phyloP scores from a whole-genome alignment of 2,113 vertebrate genomes.

The Petroica traversi region DNA sequence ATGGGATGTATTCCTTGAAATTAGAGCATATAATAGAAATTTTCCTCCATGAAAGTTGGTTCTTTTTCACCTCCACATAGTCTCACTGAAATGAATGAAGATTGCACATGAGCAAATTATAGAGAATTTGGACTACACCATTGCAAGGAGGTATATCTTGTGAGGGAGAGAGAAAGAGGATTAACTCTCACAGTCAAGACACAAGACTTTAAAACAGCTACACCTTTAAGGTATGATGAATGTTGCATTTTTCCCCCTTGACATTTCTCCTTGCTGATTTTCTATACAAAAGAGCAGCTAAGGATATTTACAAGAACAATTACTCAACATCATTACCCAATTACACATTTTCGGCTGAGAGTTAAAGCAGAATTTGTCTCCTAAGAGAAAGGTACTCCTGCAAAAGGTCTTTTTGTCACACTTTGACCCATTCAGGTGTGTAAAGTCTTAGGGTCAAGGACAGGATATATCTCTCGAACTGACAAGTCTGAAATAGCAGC shows the following conservation, averaged over 20 bases:
- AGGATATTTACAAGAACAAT: background rate
- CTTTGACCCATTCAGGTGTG: background rate
- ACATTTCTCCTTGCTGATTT: background rate
- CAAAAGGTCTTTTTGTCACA: background rate
- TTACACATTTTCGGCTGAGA: background rate
- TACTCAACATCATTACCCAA: background rate
- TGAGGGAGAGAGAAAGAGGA: background rate
- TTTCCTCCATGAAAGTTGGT: background rate
- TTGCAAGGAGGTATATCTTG: background rate
- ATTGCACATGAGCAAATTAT: background rate
- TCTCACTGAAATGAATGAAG: background rate
- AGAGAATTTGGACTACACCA: background rate
- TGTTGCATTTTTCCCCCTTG: fast-evolving
- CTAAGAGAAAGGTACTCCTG: background rate
- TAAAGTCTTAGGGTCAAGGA: background rate
- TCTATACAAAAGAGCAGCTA: background rate
- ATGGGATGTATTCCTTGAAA: background rate
- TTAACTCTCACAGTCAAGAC: background rate
- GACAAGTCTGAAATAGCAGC: background rate
- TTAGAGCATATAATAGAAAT: background rate
- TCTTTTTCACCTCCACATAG: background rate
- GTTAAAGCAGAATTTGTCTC: background rate
- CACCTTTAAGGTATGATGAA: background rate
- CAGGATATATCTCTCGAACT: background rate
- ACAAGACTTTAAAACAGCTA: background rate